Conservation (phyloP, 2,113 vertebrate genomes). For the Phasianus colchicus region DNA sequence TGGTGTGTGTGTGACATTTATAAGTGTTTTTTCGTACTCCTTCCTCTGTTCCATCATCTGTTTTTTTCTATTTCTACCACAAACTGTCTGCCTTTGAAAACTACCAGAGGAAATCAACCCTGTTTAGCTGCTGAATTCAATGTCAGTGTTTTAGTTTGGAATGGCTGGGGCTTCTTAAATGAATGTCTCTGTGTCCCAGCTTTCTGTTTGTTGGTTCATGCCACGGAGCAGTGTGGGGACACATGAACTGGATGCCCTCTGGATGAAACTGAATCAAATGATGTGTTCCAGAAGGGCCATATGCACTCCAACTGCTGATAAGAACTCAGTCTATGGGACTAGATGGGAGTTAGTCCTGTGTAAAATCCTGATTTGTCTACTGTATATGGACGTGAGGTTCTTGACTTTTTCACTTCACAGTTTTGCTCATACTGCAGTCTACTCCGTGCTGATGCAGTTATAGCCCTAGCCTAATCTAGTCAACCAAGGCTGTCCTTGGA, state of each 20-base stretch:
- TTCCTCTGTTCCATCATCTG: background rate
- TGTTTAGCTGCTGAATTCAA: background rate
- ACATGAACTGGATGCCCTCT: background rate
- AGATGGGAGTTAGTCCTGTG: background rate
- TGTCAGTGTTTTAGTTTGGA: background rate
- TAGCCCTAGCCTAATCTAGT: background rate
- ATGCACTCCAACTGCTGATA: background rate
- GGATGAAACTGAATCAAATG: background rate
- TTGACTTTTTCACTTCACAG: background rate
- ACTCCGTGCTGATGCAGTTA: background rate
- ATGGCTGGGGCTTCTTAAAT: background rate
- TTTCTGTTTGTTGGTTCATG: background rate
- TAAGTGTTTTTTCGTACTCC: background rate
- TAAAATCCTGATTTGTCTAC: background rate
- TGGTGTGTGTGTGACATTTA: background rate
- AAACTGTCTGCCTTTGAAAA: background rate
- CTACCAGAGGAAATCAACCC: background rate
- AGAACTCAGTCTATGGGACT: background rate
- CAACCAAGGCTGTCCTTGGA: background rate
- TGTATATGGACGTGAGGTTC: background rate
- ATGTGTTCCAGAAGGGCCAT: background rate
- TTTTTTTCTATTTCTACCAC: background rate
- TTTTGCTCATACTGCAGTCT: background rate
- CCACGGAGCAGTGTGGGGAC: background rate
- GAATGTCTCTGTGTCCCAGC: background rate